phyloP scores from a whole-genome alignment of 1,140 invertebrate species.

The Argopecten irradians region DNA sequence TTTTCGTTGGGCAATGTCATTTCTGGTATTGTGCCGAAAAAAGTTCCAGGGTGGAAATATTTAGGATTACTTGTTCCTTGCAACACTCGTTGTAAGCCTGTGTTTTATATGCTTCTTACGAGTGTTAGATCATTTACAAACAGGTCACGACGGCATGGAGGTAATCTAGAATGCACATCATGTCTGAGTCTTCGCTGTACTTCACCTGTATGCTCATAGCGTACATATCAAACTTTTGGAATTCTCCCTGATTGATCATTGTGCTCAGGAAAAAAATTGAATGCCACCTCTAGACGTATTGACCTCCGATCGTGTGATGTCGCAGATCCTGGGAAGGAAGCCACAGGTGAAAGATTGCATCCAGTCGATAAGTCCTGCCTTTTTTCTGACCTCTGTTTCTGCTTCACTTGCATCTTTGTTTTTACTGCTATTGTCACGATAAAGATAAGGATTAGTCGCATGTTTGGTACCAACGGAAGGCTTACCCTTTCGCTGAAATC shows the following conservation, averaged over 20 bases:
- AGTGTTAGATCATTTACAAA: not conserved
- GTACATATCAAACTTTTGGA: not conserved
- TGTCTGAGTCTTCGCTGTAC: not conserved
- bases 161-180: not conserved
- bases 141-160: not conserved
- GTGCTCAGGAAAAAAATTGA: constrained; percentile 28
- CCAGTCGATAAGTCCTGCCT: no score
- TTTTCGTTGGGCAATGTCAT: not conserved
- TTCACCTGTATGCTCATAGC: not conserved
- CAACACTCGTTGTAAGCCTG: not conserved
- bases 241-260: constrained; percentile 29
- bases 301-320: not conserved
- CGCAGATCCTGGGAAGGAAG: not conserved
- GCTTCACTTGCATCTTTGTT: not conserved
- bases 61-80: not conserved
- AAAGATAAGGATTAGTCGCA: no score
- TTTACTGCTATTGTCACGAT: not conserved
- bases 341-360: not conserved
- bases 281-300: not conserved
- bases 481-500: no score
- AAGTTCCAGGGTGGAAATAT: constrained; percentile 27
- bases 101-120: not conserved
- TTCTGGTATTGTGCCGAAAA: not conserved
- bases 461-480: not conserved
- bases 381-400: not conserved